These are phyloP conservation scores for Melipona quadrifasciata DNA, from an alignment of 1,140 invertebrate genomes.

Conservation along the genomic window DNA sequence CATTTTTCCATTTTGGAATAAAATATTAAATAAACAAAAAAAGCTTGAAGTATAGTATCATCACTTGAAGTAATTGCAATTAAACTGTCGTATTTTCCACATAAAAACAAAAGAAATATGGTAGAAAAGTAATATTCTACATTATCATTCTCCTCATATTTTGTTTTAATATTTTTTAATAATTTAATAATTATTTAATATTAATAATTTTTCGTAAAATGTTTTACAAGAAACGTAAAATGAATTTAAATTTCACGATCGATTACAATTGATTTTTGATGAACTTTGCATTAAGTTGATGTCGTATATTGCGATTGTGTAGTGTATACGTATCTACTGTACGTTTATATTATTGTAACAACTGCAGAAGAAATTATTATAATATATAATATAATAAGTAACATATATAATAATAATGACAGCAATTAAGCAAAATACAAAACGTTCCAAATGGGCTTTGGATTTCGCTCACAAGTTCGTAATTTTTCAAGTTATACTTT, in stretches of 20 bases:
- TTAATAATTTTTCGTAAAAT: neutral
- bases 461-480: slow-evolving; percentile 81
- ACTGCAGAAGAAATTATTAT: neutral
- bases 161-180: neutral
- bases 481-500: slow-evolving; percentile 32
- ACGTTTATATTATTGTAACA: neutral
- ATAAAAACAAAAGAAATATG: neutral
- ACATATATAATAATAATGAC: slow-evolving; percentile 47
- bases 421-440: slow-evolving; percentile 72
- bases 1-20: neutral
- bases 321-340: neutral
- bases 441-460: slow-evolving; percentile 81
- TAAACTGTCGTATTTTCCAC: neutral
- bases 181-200: neutral
- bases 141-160: neutral
- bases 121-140: neutral
- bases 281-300: neutral
- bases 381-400: neutral
- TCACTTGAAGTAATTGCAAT: neutral
- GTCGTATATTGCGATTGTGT: neutral
- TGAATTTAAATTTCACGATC: neutral
- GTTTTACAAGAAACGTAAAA: neutral
- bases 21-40: slow-evolving; percentile 6
- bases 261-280: neutral
- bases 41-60: neutral